Evolutionary conservation across 2,888 invertebrate species (phyloP).

Genomic region (Conchocele bisecta): DNA sequence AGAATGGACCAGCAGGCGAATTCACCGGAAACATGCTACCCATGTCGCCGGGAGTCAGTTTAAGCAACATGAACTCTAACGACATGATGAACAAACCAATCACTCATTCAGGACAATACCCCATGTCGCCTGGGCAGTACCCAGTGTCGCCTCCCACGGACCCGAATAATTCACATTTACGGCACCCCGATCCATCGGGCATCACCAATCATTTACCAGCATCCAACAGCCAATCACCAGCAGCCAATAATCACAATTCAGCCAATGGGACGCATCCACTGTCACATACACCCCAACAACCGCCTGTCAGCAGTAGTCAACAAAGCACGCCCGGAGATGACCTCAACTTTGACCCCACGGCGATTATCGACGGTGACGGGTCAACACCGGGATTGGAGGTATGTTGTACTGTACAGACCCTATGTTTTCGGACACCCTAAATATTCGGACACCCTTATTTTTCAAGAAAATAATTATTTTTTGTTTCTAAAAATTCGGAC

Average conservation of each 20-base stretch:
- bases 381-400: slow-evolving; percentile 93
- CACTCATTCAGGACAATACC: slow-evolving; percentile 45
- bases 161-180: slow-evolving; percentile 59
- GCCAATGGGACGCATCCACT: slow-evolving; percentile 68
- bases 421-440: neutral
- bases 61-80: slow-evolving; percentile 52
- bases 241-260: slow-evolving; percentile 46
- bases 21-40: slow-evolving; percentile 62
- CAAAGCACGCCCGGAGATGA: slow-evolving; percentile 61
- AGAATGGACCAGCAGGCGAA: slow-evolving; percentile 57
- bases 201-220: slow-evolving; percentile 64
- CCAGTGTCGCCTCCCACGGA: slow-evolving; percentile 58
- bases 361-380: slow-evolving; percentile 95
- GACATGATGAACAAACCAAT: slow-evolving; percentile 62
- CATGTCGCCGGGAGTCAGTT: slow-evolving; percentile 54
- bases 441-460: neutral
- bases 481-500: too few species aligned
- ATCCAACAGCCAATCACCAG: slow-evolving; percentile 59
- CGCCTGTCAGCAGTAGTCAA: slow-evolving; percentile 50
- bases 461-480: too few species aligned
- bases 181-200: slow-evolving; percentile 61
- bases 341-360: slow-evolving; percentile 91
- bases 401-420: slow-evolving; percentile 84
- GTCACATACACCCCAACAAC: slow-evolving; percentile 62
- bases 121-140: slow-evolving; percentile 37